Conservation (phyloP, 1,140 invertebrate species). For the Pollicipes pollicipes region DNA sequence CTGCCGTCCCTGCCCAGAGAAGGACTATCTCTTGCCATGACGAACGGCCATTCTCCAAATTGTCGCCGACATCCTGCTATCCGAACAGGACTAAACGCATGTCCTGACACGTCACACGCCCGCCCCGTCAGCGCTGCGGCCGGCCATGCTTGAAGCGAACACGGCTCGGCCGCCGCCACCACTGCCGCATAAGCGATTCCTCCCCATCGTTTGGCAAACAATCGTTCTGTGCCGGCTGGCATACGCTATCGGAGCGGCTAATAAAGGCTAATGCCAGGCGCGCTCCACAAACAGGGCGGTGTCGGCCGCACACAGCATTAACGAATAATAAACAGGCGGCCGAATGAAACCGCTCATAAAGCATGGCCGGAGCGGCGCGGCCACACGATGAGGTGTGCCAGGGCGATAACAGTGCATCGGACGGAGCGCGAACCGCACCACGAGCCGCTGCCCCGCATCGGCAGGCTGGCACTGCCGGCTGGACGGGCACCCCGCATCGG, state of each 20-base stretch:
- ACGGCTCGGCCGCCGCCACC: no score
- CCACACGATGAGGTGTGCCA: neutral
- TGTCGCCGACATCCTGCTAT: no score
- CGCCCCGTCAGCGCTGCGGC: no score
- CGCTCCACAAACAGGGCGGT: neutral
- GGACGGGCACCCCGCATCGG: no score
- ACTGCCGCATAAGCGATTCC: neutral
- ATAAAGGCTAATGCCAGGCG: neutral
- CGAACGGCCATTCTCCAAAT: no score
- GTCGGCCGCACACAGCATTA: neutral
- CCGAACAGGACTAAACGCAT: no score
- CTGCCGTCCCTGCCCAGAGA: no score
- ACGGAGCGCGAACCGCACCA: neutral
- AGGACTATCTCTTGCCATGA: no score
- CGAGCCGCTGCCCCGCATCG: no score
- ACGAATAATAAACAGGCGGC: neutral
- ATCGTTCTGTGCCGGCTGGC: neutral
- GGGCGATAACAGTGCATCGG: neutral
- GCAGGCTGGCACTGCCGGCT: no score
- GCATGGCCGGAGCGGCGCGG: neutral
- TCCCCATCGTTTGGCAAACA: neutral
- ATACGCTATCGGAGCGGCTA: neutral
- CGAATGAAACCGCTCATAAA: neutral
- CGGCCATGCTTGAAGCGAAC: no score
- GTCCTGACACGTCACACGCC: no score